Conservation (phyloP, 53 echinoderm and acorn worm species). For the Astropecten irregularis region DNA sequence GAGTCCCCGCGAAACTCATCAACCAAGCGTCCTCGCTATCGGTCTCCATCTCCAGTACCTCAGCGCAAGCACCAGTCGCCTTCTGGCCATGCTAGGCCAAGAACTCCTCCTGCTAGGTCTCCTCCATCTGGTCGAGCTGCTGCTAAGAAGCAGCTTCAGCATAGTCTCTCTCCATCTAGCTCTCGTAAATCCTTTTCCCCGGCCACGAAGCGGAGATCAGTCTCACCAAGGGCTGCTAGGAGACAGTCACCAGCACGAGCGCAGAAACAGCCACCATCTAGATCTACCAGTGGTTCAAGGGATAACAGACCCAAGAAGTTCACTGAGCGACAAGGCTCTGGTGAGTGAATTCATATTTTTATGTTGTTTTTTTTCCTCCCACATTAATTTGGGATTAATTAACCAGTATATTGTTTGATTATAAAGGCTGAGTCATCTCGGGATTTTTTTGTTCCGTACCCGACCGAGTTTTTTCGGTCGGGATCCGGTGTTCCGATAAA, state of each 20-base stretch:
- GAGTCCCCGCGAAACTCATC: conserved; percentile 13
- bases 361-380: too few species aligned
- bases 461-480: too few species aligned
- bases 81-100: conserved; percentile 24
- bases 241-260: conserved; percentile 4
- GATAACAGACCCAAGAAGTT: conserved; percentile 17
- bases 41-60: conserved; percentile 44
- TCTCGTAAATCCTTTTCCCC: conserved; percentile 52
- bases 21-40: conserved; percentile 18
- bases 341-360: neutral
- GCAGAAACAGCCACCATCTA: neutral
- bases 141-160: conserved; percentile 11
- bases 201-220: conserved; percentile 3
- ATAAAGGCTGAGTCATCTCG: too few species aligned
- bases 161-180: conserved; percentile 32
- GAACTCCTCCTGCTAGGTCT: conserved; percentile 21
- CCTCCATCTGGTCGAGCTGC: conserved; percentile 4
- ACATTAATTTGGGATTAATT: too few species aligned
- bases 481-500: too few species aligned
- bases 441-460: too few species aligned
- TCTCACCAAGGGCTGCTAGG: conserved; percentile 39
- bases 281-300: conserved; percentile 17
- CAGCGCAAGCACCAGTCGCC: conserved; percentile 52
- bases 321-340: neutral
- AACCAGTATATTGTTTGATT: too few species aligned